Conservation (phyloP, 2,797 vertebrate species). For the Enteromius unitaeniatus region DNA sequence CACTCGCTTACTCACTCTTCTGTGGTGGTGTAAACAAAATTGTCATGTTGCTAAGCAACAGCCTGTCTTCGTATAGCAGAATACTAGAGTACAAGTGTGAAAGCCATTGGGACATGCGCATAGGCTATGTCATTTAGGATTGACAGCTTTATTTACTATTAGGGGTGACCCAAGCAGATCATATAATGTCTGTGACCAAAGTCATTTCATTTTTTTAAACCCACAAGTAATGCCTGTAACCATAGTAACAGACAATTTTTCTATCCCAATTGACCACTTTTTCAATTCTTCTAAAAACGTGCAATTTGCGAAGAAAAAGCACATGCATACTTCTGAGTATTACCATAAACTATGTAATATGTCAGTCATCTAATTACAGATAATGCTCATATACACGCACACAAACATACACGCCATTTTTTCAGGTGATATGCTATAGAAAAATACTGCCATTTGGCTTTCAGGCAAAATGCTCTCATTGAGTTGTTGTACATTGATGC, state of each 20-base stretch:
- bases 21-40: constrained; percentile 66
- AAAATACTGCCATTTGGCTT: not conserved
- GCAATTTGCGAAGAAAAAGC: not conserved
- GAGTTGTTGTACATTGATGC: not conserved
- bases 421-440: not conserved
- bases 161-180: not conserved
- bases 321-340: not conserved
- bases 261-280: not conserved
- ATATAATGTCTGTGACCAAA: not conserved
- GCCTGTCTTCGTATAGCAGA: constrained; percentile 30
- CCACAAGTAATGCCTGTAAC: not conserved
- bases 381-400: not conserved
- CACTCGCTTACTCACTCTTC: constrained; percentile 33
- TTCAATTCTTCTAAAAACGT: not conserved
- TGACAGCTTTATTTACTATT: constrained; percentile 7
- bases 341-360: not conserved
- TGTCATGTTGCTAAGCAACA: constrained; percentile 65
- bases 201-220: not conserved
- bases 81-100: constrained; percentile 21
- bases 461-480: not conserved
- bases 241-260: not conserved
- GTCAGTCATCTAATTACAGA: not conserved
- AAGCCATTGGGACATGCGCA: not conserved
- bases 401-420: not conserved
- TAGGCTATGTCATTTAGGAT: not conserved